A percentile compares a stretch with the other conserved stretches of the same genome.
These are phyloP conservation scores for Aramus guarauna DNA, from an alignment of 2,113 vertebrate species.

Conservation along the genomic window DNA sequence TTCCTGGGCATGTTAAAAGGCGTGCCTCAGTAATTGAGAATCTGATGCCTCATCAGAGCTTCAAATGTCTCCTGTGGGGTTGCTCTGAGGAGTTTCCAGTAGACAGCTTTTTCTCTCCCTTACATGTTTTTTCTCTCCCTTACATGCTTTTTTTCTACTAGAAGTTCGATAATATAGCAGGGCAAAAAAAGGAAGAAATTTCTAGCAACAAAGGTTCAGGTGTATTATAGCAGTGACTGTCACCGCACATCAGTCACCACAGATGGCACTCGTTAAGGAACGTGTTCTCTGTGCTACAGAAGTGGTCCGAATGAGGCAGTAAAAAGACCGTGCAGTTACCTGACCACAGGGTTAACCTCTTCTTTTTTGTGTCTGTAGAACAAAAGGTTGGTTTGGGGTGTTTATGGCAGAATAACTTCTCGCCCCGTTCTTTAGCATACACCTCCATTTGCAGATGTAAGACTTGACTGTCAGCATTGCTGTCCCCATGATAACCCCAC, in stretches of 20 bases:
- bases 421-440: neutral
- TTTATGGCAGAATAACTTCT: neutral
- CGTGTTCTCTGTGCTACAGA: neutral
- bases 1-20: conserved; percentile 15
- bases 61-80: conserved; percentile 10
- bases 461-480: neutral
- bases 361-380: neutral
- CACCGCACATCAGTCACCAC: neutral
- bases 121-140: neutral
- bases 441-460: neutral
- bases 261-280: neutral
- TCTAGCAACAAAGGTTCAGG: neutral
- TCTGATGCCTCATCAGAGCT: neutral
- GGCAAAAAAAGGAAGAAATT: neutral
- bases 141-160: neutral
- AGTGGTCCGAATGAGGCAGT: neutral
- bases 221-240: neutral
- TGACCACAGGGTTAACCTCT: neutral
- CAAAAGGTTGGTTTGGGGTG: neutral
- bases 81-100: neutral
- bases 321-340: neutral
- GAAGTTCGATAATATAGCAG: neutral
- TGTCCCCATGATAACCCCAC: neutral
- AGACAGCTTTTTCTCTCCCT: neutral
- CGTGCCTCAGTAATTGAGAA: conserved; percentile 12